Conservation (phyloP, 1,140 invertebrate species). For the Globodera rostochiensis region DNA sequence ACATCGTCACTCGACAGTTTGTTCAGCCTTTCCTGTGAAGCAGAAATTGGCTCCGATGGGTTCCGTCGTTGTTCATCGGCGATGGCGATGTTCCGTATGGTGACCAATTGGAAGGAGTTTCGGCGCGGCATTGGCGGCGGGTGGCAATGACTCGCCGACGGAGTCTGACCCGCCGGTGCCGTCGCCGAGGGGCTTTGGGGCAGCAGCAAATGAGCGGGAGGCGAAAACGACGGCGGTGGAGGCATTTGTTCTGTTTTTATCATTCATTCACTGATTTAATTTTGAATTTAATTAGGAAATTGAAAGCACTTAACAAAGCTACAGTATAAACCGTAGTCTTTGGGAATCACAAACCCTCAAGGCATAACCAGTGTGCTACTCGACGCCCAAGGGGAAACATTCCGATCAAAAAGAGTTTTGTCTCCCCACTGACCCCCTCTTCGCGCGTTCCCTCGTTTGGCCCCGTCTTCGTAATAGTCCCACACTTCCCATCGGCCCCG, state of each 20-base stretch:
- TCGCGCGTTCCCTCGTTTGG: background rate
- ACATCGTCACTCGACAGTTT: background rate
- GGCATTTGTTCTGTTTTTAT: background rate
- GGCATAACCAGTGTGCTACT: too few species aligned
- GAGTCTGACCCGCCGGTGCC: constrained; percentile 4
- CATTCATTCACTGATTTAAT: background rate
- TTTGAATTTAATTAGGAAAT: too few species aligned
- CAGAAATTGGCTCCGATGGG: constrained; percentile 1
- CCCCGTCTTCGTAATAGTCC: constrained; percentile 21
- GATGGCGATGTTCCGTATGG: background rate
- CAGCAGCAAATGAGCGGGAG: background rate
- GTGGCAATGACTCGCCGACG: constrained; percentile 17
- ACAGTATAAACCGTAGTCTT: background rate
- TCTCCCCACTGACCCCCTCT: constrained; percentile 1
- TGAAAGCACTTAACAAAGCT: background rate
- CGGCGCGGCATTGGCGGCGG: constrained; percentile 8
- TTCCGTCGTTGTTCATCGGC: background rate
- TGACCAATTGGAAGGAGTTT: constrained; percentile 25
- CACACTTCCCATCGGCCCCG: constrained; percentile 24
- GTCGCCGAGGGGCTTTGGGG: background rate
- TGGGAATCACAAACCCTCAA: too few species aligned
- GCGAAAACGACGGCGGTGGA: background rate
- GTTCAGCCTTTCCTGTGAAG: constrained; percentile 14
- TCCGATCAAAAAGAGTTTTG: too few species aligned
- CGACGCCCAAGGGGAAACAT: too few species aligned